Base-by-base conservation (phyloP, 1,140 invertebrate genomes). In the Drosophila hydei region DNA sequence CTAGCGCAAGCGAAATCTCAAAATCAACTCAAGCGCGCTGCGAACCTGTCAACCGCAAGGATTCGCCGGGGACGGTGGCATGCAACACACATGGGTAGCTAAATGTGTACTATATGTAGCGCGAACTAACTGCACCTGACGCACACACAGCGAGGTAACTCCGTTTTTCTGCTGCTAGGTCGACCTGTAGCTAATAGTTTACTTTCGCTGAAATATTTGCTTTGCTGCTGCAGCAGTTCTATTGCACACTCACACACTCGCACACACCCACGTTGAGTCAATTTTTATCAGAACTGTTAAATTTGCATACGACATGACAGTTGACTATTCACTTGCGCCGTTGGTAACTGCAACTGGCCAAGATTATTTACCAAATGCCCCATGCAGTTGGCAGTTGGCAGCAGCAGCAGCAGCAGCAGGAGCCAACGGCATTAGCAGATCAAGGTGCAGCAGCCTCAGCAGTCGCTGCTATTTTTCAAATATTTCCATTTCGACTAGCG, bases 141-240 rank as follows among this genome's bases (percentile, higher is more conserved):
- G 75, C 75, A 30, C 47, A n/a, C 45, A 27, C 5, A 12, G 4
- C 38, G 2, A 14, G 5, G 36, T 11, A 62, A 33, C 16, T 58
- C 7, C 38, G 19, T 33, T 52, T 36, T 33, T 52, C 36, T 33
- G 5, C n/a, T 25, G 3, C 23, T 47, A 14, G 33, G 38, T 43
- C 7, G 55, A 33, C 56, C 64, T 83, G 79, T 64, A 75, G 76
- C 80, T 84, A 84, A 84, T 64, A 80, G 80, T 84, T 84, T 84
- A 77, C 80, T 80, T 79, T 60, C 76, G 77, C 62, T 87, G 64
- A 79, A 85, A 80, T 84, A 80, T 84, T 84, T 84, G 81, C 76
- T 62, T 61, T 77, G 56, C 79, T 75, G 62, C 72, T 73, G 56
- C 79, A 67, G 75, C 75, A 83, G 59, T 80, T 80, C 70, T 61